Conservation (phyloP, 2,888 invertebrate species). For the Lycocerus yunnanus region DNA sequence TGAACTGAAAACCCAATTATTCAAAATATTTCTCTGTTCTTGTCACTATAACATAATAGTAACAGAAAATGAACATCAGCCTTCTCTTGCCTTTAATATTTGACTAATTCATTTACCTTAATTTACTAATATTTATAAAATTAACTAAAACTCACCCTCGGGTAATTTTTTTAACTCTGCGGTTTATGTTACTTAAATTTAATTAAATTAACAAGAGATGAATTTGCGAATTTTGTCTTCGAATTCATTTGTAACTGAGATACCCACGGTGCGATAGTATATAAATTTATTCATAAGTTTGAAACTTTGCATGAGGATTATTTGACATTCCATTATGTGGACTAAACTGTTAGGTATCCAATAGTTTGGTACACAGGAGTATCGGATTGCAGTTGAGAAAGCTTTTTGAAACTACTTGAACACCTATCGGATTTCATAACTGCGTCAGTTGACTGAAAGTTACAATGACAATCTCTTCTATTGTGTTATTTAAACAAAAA, state of each 20-base stretch:
- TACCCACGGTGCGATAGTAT: neutral
- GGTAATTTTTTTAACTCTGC: neutral
- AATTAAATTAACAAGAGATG: neutral
- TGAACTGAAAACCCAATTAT: too few relatives aligned
- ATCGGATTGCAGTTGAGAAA: conserved; percentile 11
- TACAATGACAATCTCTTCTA: neutral
- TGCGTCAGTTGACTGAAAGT: neutral
- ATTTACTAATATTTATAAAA: too few relatives aligned
- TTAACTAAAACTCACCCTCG: too few relatives aligned
- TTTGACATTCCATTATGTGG: conserved; percentile 3
- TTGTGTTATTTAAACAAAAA: neutral
- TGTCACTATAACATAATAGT: too few relatives aligned
- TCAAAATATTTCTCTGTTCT: too few relatives aligned
- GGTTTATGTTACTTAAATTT: neutral
- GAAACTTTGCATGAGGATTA: conserved; percentile 1
- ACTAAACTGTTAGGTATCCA: conserved; percentile 6
- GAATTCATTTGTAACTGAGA: neutral
- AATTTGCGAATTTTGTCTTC: neutral
- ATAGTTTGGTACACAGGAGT: conserved; percentile 2
- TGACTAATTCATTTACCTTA: too few relatives aligned
- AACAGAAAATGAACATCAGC: too few relatives aligned
- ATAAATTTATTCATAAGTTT: conserved; percentile 9
- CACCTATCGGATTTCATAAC: conserved; percentile 3
- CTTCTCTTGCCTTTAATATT: too few relatives aligned
- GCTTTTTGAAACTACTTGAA: conserved; percentile 10